phyloP scores from a whole-genome alignment of 2,113 vertebrate species.

The Ranitomeya imitator region DNA sequence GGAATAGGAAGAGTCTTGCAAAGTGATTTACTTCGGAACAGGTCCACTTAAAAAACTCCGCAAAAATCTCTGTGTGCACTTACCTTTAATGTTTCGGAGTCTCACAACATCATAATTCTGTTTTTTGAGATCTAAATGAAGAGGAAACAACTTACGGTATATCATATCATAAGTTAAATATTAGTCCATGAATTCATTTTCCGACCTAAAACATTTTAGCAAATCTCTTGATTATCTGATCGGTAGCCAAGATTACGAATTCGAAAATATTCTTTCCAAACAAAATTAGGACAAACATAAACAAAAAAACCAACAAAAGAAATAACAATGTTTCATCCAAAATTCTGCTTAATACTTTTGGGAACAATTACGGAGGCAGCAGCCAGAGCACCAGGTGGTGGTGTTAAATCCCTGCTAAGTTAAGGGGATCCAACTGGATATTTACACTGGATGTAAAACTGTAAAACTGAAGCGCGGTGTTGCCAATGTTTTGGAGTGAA shows the following conservation, averaged over 20 bases:
- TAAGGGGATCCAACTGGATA: conserved; percentile 15
- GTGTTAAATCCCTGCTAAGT: not conserved
- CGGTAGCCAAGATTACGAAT: not conserved
- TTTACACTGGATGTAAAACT: conserved; percentile 31
- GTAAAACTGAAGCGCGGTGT: not conserved
- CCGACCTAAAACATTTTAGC: not conserved
- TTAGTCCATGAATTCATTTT: not conserved
- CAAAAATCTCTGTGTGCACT: too few species aligned
- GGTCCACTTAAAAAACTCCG: too few species aligned
- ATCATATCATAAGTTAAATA: not conserved
- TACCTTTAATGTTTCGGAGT: too few species aligned
- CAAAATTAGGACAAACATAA: not conserved
- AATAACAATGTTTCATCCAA: not conserved
- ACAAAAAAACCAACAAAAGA: not conserved
- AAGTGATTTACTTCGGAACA: too few species aligned
- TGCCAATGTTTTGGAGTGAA: conserved; percentile 20
- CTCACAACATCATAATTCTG: too few species aligned
- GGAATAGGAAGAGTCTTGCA: too few species aligned
- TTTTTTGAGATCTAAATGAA: too few species aligned
- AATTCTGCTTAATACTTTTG: conserved; percentile 3
- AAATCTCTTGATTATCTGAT: not conserved
- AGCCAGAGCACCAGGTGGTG: conserved; percentile 29
- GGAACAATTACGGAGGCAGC: conserved; percentile 15
- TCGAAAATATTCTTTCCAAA: not conserved
- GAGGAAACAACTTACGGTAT: too few species aligned